A percentile compares a stretch with the other conserved stretches of the same genome.
Conservation (phyloP, 2,113 vertebrate genomes). For the Tenrec ecaudatus region DNA sequence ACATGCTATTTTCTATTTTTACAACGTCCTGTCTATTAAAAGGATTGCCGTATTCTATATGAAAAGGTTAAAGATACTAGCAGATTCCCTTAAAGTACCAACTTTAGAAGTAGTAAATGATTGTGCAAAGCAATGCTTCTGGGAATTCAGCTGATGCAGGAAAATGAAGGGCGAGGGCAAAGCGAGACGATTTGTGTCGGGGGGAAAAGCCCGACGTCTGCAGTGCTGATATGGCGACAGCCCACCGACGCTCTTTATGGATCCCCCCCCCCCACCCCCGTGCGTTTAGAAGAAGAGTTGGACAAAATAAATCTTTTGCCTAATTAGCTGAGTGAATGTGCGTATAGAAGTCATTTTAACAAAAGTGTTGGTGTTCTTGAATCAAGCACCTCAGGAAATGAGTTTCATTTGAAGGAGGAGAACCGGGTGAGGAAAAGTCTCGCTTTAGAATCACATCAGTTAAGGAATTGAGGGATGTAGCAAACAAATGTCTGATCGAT, state of each 20-base stretch:
- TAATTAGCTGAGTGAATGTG: slow-evolving; percentile 45
- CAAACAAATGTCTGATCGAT: background rate
- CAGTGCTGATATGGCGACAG: accelerated
- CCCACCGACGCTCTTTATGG: background rate
- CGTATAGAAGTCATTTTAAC: background rate
- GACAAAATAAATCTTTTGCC: slow-evolving; percentile 46
- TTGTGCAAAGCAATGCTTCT: background rate
- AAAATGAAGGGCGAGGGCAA: background rate
- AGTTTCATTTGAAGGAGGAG: background rate
- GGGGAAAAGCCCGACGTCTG: background rate
- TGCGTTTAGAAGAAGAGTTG: slow-evolving; percentile 26
- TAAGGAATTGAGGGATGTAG: background rate
- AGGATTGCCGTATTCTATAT: background rate
- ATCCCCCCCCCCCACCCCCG: too few species aligned
- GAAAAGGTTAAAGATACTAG: background rate
- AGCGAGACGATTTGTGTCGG: background rate
- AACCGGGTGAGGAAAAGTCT: background rate
- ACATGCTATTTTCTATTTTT: slow-evolving; percentile 18
- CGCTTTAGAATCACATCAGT: background rate
- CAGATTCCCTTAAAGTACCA: background rate
- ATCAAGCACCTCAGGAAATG: background rate
- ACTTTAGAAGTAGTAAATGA: slow-evolving; percentile 22
- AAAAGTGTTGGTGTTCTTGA: background rate
- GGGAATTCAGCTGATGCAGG: background rate
- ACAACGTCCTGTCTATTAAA: background rate